Percentiles rank a stretch among this genome's conserved stretches.
These are phyloP conservation scores for Anguilla japonica DNA, from an alignment of 2,113 vertebrate genomes.

Conservation along the genomic window DNA sequence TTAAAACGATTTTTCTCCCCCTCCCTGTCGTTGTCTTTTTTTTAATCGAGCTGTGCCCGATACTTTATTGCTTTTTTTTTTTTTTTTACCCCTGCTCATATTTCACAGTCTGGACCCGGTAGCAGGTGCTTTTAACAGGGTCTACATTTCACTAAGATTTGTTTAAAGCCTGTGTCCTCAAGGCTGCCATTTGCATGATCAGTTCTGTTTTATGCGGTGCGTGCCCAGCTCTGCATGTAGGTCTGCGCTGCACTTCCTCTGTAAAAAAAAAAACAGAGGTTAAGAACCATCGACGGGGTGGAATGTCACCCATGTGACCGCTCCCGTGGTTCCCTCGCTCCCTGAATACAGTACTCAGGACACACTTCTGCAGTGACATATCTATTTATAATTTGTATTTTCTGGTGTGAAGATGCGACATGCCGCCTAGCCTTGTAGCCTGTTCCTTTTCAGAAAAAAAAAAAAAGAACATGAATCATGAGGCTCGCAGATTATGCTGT, in stretches of 20 bases:
- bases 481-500: too few relatives aligned
- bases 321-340: neutral
- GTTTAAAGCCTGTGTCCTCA: neutral
- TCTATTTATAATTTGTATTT: neutral
- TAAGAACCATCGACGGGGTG: neutral
- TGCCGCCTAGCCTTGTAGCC: neutral
- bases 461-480: too few relatives aligned
- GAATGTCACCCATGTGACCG: neutral
- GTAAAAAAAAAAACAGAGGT: neutral
- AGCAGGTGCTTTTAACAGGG: conserved; percentile 23
- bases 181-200: conserved; percentile 24
- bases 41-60: neutral
- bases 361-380: neutral
- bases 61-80: neutral
- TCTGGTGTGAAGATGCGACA: neutral
- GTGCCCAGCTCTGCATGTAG: neutral
- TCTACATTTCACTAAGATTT: conserved; percentile 21
- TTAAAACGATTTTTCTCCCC: neutral
- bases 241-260: neutral
- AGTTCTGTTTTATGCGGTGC: conserved; percentile 3
- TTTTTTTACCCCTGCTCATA: neutral
- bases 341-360: neutral
- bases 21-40: conserved; percentile 3
- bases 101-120: conserved; percentile 22
- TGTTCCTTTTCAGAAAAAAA: too few relatives aligned